Conservation (phyloP, 2,113 vertebrate genomes). For the Pagrus major region DNA sequence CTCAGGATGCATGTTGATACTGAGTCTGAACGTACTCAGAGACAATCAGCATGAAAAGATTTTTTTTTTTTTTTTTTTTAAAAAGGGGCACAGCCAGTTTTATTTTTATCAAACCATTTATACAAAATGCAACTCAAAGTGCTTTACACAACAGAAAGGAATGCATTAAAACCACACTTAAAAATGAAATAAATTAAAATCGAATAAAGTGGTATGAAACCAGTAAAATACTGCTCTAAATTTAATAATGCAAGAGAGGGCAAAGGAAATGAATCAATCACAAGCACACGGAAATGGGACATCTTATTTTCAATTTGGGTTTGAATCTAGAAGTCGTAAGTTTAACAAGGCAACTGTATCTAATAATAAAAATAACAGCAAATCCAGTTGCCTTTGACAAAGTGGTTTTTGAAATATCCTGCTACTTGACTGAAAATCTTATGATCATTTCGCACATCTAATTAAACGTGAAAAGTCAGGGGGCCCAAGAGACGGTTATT, state of each 20-base stretch:
- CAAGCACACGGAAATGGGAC: not conserved
- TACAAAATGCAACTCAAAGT: not conserved
- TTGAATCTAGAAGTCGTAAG: not conserved
- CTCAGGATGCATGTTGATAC: too few relatives aligned
- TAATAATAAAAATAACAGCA: not conserved
- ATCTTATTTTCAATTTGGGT: slow-evolving; percentile 17
- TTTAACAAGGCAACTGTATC: not conserved
- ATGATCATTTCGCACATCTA: not conserved
- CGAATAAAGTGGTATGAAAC: not conserved
- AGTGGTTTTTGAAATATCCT: not conserved
- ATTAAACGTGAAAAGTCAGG: not conserved
- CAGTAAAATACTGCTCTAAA: not conserved
- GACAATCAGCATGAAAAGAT: too few relatives aligned
- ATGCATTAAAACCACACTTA: too few relatives aligned
- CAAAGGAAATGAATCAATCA: not conserved
- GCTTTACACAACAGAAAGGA: not conserved
- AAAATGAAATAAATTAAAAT: too few relatives aligned
- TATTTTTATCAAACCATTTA: not conserved
- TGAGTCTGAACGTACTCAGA: too few relatives aligned
- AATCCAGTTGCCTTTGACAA: not conserved
- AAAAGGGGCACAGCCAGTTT: not conserved
- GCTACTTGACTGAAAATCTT: not conserved
- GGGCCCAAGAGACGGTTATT: not conserved
- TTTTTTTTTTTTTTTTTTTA: too few relatives aligned
- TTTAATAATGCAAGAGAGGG: not conserved